Evolutionary conservation across 2,888 invertebrate species (phyloP).

Genomic region (Agrotis segetum): DNA sequence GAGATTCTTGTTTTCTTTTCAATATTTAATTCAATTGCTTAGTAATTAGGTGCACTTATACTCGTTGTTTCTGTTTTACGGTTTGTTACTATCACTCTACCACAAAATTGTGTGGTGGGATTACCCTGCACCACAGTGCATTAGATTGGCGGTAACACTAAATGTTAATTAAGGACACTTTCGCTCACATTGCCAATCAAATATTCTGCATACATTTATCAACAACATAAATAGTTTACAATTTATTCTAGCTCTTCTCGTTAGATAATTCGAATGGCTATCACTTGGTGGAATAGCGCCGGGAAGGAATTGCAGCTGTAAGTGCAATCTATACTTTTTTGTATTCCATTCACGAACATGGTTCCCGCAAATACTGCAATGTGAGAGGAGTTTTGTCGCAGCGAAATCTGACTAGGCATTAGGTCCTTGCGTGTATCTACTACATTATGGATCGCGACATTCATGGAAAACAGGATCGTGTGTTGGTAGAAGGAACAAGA

Average conservation of each 20-base stretch:
- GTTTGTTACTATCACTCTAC: not conserved
- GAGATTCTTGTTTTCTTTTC: not conserved
- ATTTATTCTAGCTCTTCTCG: not conserved
- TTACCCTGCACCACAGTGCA: constrained; percentile 1
- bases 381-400: constrained; percentile 53
- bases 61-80: not conserved
- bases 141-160: constrained; percentile 1
- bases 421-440: not conserved
- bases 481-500: no score
- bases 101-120: not conserved
- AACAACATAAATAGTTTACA: constrained; percentile 7
- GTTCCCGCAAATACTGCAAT: constrained; percentile 57
- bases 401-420: constrained; percentile 54
- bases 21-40: not conserved
- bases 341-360: constrained; percentile 47
- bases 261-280: constrained; percentile 20
- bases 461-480: not conserved
- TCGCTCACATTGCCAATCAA: constrained; percentile 6
- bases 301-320: constrained; percentile 46
- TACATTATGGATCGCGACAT: constrained; percentile 3
- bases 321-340: constrained; percentile 40
- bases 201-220: constrained; percentile 1
- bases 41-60: not conserved
- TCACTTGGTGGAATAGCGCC: constrained; percentile 11
- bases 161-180: constrained; percentile 18